Conservation (phyloP, 1,140 invertebrate genomes). For the Lineus longissimus region DNA sequence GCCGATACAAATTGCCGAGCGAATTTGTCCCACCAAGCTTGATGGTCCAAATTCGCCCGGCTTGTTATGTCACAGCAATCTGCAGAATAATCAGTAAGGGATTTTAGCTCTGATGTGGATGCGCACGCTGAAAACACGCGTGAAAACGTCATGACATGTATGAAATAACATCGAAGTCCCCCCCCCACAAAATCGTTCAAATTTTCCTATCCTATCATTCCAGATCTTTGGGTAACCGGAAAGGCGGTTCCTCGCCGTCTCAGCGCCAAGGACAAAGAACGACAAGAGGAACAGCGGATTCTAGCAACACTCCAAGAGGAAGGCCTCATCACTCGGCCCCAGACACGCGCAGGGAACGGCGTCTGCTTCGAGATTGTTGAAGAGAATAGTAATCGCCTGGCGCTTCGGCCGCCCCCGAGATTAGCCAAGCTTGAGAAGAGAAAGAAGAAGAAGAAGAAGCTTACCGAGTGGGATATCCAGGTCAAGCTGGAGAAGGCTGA, state of each 20-base stretch:
- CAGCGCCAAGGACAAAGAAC: conserved; percentile 44
- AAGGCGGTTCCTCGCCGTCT: conserved; percentile 36
- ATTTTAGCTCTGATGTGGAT: no score
- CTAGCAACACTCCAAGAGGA: conserved; percentile 47
- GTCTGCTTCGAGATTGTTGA: conserved; percentile 41
- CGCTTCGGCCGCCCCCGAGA: conserved; percentile 24
- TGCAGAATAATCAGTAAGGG: no score
- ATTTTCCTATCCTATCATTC: conserved; percentile 6
- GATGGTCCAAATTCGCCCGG: no score
- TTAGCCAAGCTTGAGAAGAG: conserved; percentile 32
- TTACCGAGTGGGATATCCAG: conserved; percentile 39
- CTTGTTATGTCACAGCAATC: no score
- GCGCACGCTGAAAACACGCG: no score
- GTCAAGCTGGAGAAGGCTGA: conserved; percentile 39
- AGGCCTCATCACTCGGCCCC: conserved; percentile 44
- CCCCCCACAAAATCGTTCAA: no score
- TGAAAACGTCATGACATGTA: no score
- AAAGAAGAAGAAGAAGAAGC: conserved; percentile 32
- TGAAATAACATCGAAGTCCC: no score
- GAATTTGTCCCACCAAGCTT: no score
- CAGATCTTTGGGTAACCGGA: conserved; percentile 46
- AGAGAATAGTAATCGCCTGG: conserved; percentile 7
- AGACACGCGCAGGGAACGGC: conserved; percentile 37
- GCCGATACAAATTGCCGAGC: no score
- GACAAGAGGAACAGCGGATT: conserved; percentile 44